A percentile compares a stretch with the other conserved stretches of the same genome.
These are phyloP conservation scores for Schizopygopsis pylzovi DNA, from an alignment of 2,797 vertebrate species.

Conservation along the genomic window DNA sequence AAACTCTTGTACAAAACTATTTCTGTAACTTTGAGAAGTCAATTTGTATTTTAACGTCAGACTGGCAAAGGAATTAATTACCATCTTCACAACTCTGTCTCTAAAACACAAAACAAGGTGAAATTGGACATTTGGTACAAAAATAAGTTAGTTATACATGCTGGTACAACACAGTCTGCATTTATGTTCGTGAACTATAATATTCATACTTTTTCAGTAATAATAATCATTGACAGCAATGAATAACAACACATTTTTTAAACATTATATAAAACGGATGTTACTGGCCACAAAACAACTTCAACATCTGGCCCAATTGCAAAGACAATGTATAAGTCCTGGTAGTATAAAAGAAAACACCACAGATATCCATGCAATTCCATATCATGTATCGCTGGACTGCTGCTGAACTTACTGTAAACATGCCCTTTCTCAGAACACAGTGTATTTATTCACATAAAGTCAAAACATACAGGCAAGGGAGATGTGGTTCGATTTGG, in stretches of 20 bases:
- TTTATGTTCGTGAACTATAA: conserved; percentile 25
- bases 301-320: not conserved
- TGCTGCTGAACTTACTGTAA: conserved; percentile 31
- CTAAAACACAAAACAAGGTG: conserved; percentile 30
- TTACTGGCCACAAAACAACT: conserved; percentile 15
- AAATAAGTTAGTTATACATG: conserved; percentile 37
- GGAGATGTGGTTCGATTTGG: conserved; percentile 20
- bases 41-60: not conserved
- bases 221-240: conserved; percentile 6
- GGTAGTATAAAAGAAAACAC: conserved; percentile 14
- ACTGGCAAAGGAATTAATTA: not conserved
- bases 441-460: not conserved
- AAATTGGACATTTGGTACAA: conserved; percentile 31
- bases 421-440: conserved; percentile 23
- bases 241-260: not conserved
- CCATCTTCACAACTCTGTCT: conserved; percentile 11
- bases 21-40: conserved; percentile 12
- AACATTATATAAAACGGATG: conserved; percentile 19
- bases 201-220: conserved; percentile 16
- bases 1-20: conserved; percentile 43
- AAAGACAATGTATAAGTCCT: conserved; percentile 14
- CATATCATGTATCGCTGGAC: conserved; percentile 14
- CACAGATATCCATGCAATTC: conserved; percentile 33
- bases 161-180: conserved; percentile 13
- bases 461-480: conserved; percentile 24